Evolutionary conservation across 2,113 vertebrate species (phyloP).

Genomic region (Pandion haliaetus): DNA sequence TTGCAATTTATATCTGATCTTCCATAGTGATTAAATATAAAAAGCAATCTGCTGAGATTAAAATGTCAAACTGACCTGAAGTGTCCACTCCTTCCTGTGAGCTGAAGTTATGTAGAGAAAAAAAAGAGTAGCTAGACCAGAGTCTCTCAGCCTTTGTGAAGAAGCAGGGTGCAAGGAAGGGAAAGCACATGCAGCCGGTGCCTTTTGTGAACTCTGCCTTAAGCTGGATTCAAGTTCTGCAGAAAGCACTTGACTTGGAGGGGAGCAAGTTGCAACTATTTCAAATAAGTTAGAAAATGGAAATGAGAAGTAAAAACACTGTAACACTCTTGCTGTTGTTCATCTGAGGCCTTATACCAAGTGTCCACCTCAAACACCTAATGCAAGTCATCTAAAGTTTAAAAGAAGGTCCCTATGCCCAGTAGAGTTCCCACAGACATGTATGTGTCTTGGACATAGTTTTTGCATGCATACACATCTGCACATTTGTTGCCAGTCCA

Average conservation of each 20-base stretch:
- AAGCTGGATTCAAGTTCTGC: not conserved
- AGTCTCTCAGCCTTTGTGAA: not conserved
- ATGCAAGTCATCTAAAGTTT: not conserved
- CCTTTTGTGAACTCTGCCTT: not conserved
- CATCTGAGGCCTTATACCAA: not conserved
- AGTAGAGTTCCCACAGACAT: not conserved
- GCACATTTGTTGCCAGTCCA: not conserved
- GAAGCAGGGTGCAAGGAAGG: not conserved
- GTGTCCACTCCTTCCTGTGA: not conserved
- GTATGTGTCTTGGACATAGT: not conserved
- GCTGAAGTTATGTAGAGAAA: not conserved
- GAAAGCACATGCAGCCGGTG: fast-evolving
- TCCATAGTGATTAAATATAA: not conserved
- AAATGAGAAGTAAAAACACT: not conserved
- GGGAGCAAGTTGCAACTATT: not conserved
- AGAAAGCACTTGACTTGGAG: not conserved
- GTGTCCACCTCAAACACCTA: not conserved
- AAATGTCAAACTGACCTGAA: not conserved
- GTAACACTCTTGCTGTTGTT: not conserved
- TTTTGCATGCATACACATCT: not conserved
- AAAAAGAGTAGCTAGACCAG: not conserved
- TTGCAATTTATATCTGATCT: not conserved
- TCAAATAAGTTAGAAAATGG: not conserved
- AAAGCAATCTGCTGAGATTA: not conserved
- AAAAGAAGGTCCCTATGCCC: not conserved